Percentiles rank a stretch among this genome's conserved stretches.
These are phyloP conservation scores for Caenorhabditis imperialis DNA, from an alignment of 2,888 invertebrate species.

Conservation along the genomic window DNA sequence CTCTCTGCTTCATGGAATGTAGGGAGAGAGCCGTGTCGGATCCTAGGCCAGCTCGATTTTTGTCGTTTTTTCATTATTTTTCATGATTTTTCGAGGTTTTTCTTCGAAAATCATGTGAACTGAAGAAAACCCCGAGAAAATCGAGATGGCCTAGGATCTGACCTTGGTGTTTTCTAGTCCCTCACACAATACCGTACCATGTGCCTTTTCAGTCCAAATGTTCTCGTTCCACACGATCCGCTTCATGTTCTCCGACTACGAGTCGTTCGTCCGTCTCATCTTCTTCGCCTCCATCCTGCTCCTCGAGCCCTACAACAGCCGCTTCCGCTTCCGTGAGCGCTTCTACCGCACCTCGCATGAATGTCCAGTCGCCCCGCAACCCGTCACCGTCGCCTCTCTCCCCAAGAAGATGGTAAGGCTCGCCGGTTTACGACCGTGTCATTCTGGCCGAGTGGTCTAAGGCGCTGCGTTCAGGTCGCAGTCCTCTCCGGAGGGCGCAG, in stretches of 20 bases:
- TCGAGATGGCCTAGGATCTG: too few species aligned
- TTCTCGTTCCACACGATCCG: slow-evolving; percentile 5
- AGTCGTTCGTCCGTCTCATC: slow-evolving; percentile 37
- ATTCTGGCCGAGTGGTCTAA: slow-evolving; percentile 85
- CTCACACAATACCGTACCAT: too few species aligned
- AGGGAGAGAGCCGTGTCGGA: too few species aligned
- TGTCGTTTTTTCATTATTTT: too few species aligned
- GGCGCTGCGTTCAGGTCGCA: slow-evolving; percentile 87
- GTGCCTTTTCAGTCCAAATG: slow-evolving; percentile 38
- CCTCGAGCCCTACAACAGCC: slow-evolving; percentile 40
- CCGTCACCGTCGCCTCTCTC: too few species aligned
- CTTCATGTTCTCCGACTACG: slow-evolving; percentile 47
- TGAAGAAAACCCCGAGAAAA: too few species aligned
- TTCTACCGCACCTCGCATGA: slow-evolving; percentile 37
- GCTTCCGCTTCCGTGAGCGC: slow-evolving; percentile 42
- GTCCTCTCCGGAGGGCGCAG: slow-evolving; percentile 80
- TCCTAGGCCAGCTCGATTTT: too few species aligned
- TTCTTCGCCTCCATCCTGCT: slow-evolving; percentile 30
- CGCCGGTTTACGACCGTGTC: slow-evolving; percentile 6
- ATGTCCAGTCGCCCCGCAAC: background rate
- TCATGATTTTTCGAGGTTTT: too few species aligned
- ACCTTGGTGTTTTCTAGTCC: too few species aligned
- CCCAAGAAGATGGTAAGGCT: slow-evolving; percentile 21
- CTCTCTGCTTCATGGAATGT: slow-evolving; percentile 35
- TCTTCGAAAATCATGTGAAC: too few species aligned